Conservation (phyloP, 2,113 vertebrate genomes). For the Ictalurus punctatus region DNA sequence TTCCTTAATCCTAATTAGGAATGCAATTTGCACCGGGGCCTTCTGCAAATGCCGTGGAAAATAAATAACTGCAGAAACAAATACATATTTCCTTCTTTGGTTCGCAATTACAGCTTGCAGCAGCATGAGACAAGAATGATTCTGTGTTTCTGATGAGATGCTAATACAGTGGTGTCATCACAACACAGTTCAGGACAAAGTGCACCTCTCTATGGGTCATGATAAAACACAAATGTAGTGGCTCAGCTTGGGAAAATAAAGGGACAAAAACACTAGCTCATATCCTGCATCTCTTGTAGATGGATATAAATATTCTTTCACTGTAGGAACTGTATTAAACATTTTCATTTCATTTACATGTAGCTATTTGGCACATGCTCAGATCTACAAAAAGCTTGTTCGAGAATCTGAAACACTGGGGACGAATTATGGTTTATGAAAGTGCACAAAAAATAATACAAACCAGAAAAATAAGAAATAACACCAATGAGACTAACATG, state of each 20-base stretch:
- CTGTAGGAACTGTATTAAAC: background rate
- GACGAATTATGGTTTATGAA: background rate
- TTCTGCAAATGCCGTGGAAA: conserved; percentile 66
- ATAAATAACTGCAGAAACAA: conserved; percentile 54
- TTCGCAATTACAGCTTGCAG: background rate
- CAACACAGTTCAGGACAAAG: background rate
- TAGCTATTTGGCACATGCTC: background rate
- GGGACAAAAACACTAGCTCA: background rate
- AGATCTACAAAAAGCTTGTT: background rate
- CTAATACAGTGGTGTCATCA: background rate
- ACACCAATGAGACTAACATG: background rate
- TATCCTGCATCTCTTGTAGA: background rate
- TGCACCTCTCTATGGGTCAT: conserved; percentile 10
- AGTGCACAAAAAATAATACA: background rate
- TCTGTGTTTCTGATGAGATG: background rate
- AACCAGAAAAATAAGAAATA: background rate
- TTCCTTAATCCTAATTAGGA: conserved; percentile 82
- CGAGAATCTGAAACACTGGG: background rate
- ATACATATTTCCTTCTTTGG: conserved; percentile 25
- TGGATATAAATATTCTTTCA: background rate
- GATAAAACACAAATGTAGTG: conserved; percentile 53
- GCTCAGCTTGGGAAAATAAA: conserved; percentile 35
- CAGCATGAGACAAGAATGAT: background rate
- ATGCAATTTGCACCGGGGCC: conserved; percentile 69
- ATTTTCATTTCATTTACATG: background rate